Evolutionary conservation across 2,888 invertebrate species (phyloP), one percentile per base, ranked within the genome.

Genomic region (Philaethria dido): DNA sequence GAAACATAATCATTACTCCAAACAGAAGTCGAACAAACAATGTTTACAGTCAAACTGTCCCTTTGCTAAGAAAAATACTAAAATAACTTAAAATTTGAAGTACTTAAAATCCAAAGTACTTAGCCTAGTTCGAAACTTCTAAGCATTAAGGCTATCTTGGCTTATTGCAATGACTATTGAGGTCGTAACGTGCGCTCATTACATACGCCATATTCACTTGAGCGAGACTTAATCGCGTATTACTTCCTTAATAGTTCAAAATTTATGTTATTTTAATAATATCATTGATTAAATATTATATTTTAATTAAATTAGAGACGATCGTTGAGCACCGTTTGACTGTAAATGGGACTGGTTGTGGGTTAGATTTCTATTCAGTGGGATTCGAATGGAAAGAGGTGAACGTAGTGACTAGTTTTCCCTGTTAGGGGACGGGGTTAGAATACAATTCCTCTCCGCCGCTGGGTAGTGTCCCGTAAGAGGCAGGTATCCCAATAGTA

Each of bases 81-180:
- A 22, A 22, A 42, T n/a, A 42, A 42, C 4, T 57, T 25, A 16
- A 42, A 57, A 42, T 42, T 57, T 25, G 20, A 22, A 50, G 25
- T 50, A 55, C n/a, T 55, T 55, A 39, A 55, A 39, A 55, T 55
- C 39, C 14, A 55, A 55, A 57, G 22, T n/a, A 42, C 57, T 57
- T 57, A 25, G 57, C 57, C 57, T 42, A 57, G 22, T 57, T 57
- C 9, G 22, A 57, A 57, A 57, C n/a, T 57, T 42, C n/a, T 57
- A 22, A 42, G 5, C 57, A 42, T 42, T 57, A 57, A 22, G 42
- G 42, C 57, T 57, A 57, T 57, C 57, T 57, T 57, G 57, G 39
- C 57, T 42, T 57, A 57, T 57, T 57, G 42, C 57, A 42, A 57
- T 57, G 42, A 22, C 57, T 57, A 57, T 57, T 57, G 42, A 57